phyloP scores from a whole-genome alignment of 2,888 invertebrate genomes.

The Pasiphila rectangulata region DNA sequence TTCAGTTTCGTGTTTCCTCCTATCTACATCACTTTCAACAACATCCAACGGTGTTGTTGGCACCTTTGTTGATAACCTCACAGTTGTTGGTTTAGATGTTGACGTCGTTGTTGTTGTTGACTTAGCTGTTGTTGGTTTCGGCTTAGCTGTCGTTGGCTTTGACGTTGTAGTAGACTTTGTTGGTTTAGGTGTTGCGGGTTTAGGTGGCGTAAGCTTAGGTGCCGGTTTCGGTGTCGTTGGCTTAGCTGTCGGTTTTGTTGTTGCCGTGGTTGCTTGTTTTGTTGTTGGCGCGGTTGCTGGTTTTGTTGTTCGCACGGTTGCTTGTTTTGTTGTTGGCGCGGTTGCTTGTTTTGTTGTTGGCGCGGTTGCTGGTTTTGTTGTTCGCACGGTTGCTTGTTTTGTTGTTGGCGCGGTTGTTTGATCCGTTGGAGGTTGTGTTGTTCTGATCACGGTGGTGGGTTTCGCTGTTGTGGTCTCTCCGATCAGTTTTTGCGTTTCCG shows the following conservation, averaged over 20 bases:
- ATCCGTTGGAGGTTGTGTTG: too few species aligned
- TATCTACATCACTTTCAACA: slow-evolving; percentile 18
- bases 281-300: too few species aligned
- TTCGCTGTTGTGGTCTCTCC: slow-evolving; percentile 34
- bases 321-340: too few species aligned
- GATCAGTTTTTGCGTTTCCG: slow-evolving; percentile 52
- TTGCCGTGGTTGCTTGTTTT: slow-evolving; percentile 26
- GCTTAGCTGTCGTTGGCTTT: slow-evolving; percentile 26
- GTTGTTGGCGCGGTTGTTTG: slow-evolving; percentile 26
- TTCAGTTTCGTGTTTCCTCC: slow-evolving; percentile 19
- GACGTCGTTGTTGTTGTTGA: slow-evolving; percentile 25
- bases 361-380: slow-evolving; percentile 25
- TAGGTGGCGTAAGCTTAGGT: slow-evolving; percentile 29
- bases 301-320: slow-evolving; percentile 24
- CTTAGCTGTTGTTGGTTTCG: slow-evolving; percentile 28
- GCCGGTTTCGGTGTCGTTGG: slow-evolving; percentile 30
- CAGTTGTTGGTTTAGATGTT: slow-evolving; percentile 15
- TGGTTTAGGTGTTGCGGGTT: slow-evolving; percentile 24
- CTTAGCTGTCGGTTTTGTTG: slow-evolving; percentile 14
- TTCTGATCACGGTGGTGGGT: too few species aligned
- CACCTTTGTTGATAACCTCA: slow-evolving; percentile 10
- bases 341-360: slow-evolving; percentile 26
- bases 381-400: slow-evolving; percentile 21
- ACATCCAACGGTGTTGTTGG: slow-evolving; percentile 9
- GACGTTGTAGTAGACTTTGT: slow-evolving; percentile 27